Base-by-base conservation (phyloP, 1,140 invertebrate species). In the Palaemon carinicauda region DNA sequence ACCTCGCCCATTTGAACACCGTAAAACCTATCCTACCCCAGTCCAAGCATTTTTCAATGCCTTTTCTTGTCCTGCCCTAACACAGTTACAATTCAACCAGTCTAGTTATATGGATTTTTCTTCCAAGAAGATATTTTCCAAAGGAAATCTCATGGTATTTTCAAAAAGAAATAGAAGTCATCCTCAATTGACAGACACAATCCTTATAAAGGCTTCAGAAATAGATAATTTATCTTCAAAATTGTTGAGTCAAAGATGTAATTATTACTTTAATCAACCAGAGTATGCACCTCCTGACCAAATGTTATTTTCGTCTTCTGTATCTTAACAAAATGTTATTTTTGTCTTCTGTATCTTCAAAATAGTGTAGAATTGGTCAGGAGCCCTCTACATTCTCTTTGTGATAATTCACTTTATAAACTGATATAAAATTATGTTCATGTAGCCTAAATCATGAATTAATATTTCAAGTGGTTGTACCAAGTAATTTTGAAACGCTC, bases 31-130 rank as follows among this genome's bases (percentile, higher is more conserved):
- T 27, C 82, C 75, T 27, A 52, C 82, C 75, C 33, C 69, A 33
- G 60, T 86, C 24, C 84, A 80, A 17, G 77, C 84, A 24, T 86
- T 80, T 51, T 86, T 86, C 24, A 86, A 77, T 10, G 84, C 84
- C 3, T 86, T 86, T 33, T 86, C 84, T n/a, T 86, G 84, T 54
- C 84, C 84, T 15, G 77, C 84, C n/a, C 27, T 86, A 17, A 80
- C 77, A 14, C 53, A 80, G 52, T 53, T 86, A 5, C 77, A 86
- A 1, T 14, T 60, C 27, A 74, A 2, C 31, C 69, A 53, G 21
- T 12, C 33, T 10, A 80, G 17, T 14, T 53, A 3, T 54, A 41
- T 24, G 12, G 27, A 9, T 15, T 29, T 21, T 21, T 19, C 51
- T 9, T 29, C 27, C 4, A 77, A 86, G 19, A 79, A 54, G 21